Evolutionary conservation across 2,888 invertebrate genomes (phyloP).

Genomic region (Aquatica leii): DNA sequence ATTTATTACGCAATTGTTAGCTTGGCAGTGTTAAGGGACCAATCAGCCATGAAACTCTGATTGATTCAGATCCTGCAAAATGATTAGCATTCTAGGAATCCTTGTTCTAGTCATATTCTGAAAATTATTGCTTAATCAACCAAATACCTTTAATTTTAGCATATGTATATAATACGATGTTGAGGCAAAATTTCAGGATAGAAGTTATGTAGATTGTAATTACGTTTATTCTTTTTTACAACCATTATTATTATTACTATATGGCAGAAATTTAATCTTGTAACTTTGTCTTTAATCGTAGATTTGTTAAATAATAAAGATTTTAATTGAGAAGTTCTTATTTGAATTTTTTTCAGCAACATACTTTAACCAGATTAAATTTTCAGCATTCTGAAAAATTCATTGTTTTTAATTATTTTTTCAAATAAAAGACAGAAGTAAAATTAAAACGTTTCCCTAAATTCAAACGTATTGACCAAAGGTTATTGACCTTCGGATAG

Average conservation of each 20-base stretch:
- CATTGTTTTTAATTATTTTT: too few species aligned
- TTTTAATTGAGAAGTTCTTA: slow-evolving; percentile 25
- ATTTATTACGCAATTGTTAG: slow-evolving; percentile 22
- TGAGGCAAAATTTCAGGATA: slow-evolving; percentile 23
- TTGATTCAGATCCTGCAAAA: too few species aligned
- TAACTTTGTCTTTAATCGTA: slow-evolving; percentile 30
- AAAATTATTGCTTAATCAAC: slow-evolving; percentile 20
- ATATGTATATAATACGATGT: slow-evolving; percentile 17
- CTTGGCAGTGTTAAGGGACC: slow-evolving; percentile 40
- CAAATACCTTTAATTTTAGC: slow-evolving; percentile 21
- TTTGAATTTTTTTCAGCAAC: too few species aligned
- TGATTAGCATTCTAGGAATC: background rate
- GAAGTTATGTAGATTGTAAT: background rate
- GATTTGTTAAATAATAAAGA: slow-evolving; percentile 34
- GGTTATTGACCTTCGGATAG: too few species aligned
- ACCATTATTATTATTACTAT: slow-evolving; percentile 7
- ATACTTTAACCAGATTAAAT: too few species aligned
- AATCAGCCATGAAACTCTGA: slow-evolving; percentile 26
- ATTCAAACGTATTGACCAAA: too few species aligned
- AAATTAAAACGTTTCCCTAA: too few species aligned
- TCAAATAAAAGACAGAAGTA: too few species aligned
- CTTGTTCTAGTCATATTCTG: slow-evolving; percentile 19
- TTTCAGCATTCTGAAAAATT: too few species aligned
- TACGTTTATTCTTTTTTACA: slow-evolving; percentile 8
- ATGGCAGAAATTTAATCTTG: slow-evolving; percentile 27